Evolutionary conservation across 2,888 invertebrate species (phyloP).

Genomic region (Pyrrhia umbra): DNA sequence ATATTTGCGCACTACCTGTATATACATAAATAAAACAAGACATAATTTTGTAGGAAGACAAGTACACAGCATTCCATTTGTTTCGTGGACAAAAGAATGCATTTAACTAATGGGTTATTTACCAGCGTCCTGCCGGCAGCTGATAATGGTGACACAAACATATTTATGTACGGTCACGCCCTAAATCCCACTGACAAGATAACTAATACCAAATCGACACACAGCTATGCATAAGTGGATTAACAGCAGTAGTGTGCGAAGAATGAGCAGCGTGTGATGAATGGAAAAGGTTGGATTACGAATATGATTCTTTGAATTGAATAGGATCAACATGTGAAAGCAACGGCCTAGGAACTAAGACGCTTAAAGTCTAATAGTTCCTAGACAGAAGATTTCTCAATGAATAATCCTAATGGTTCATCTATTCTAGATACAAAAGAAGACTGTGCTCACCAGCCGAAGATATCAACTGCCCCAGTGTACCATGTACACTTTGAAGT

Average conservation of each 20-base stretch:
- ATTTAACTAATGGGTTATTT: constrained; percentile 15
- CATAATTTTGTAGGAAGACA: not conserved
- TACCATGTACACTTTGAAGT: no score
- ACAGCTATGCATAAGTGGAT: constrained; percentile 1
- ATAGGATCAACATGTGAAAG: not conserved
- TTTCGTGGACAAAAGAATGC: not conserved
- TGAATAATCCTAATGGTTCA: not conserved
- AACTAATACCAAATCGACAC: constrained; percentile 13
- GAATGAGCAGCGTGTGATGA: not conserved
- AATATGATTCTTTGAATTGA: not conserved
- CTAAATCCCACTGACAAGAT: constrained; percentile 35
- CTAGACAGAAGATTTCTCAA: not conserved
- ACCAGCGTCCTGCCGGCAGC: constrained; percentile 26
- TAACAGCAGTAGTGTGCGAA: not conserved
- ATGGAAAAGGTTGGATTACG: not conserved
- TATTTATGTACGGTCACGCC: constrained; percentile 38
- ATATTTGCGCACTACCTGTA: constrained; percentile 7
- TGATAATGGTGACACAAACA: constrained; percentile 42
- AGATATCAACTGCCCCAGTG: no score
- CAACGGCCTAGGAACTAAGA: not conserved
- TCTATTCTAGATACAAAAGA: not conserved
- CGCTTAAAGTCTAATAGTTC: no score
- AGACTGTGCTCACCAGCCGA: no score
- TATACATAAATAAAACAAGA: not conserved
- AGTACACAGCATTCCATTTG: not conserved